Percentiles rank a stretch among this genome's conserved stretches.
phyloP scores from a whole-genome alignment of 2,797 vertebrate species.

The Coluber constrictor region DNA sequence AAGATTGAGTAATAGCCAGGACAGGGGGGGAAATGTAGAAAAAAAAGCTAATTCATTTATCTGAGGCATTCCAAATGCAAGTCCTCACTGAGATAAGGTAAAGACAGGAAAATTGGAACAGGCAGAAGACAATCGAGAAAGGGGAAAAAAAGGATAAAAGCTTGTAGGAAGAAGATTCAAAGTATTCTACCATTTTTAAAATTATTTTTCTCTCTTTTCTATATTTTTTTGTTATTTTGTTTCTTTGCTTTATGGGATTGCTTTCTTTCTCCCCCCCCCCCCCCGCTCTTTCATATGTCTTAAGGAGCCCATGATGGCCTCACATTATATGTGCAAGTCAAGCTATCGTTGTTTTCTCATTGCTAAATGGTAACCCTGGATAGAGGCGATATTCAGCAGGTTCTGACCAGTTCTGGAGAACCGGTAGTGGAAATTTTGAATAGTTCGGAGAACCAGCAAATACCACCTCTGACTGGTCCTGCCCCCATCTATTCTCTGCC shows the following conservation, averaged over 20 bases:
- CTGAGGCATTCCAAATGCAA: background rate
- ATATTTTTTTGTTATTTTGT: background rate
- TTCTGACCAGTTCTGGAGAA: too few relatives aligned
- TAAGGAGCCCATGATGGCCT: background rate
- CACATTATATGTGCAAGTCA: background rate
- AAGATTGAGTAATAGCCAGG: background rate
- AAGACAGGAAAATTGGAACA: background rate
- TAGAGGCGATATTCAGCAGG: too few relatives aligned
- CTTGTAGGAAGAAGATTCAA: background rate
- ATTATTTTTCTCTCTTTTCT: background rate
- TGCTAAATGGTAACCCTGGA: background rate
- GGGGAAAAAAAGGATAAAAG: background rate
- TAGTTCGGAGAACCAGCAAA: too few relatives aligned
- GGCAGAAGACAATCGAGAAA: background rate
- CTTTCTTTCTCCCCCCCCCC: background rate
- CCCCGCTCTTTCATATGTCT: background rate
- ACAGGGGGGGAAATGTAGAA: background rate
- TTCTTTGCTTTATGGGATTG: background rate
- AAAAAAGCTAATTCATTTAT: background rate
- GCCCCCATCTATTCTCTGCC: too few relatives aligned
- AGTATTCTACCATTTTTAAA: background rate
- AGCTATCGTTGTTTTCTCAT: background rate
- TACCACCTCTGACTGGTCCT: too few relatives aligned
- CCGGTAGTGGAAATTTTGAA: too few relatives aligned
- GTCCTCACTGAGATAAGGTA: background rate